Evolutionary conservation across 1,140 invertebrate genomes (phyloP), one percentile per base, ranked within the genome.

Genomic region (Elymnias hypermnestra): DNA sequence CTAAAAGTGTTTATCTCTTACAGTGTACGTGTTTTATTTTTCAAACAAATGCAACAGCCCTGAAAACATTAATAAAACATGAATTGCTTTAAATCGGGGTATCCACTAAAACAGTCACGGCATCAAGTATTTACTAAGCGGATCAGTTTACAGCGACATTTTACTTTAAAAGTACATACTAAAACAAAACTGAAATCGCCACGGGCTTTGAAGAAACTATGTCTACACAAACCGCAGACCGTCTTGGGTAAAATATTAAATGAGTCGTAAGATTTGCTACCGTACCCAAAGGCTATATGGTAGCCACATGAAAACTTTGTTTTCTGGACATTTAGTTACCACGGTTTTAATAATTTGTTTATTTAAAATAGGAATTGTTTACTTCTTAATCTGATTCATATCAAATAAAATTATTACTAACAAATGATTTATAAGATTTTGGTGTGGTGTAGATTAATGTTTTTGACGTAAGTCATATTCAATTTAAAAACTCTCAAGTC

Each of bases 231-330:
- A 70, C 72, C 73, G 60, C 70, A 81, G 71, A 72, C 67, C 47
- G 72, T 70, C 76, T 74, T 74, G 63, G 62, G 57, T 82, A 64
- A 82, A 77, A 78, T 82, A 81, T 51, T 76, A 75, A 74, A 69
- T 69, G 58, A 57, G 57, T 58, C 52, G 61, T 64, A 53, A 58
- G 63, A 72, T 75, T 71, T 71, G 63, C 57, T 58, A 10, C 13
- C 13, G 12, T 17, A 33, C 13, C 29, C 13, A 15, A 12, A 12
- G 13, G 6, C 6, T 4, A 3, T 15, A 33, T 3, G 29, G 13
- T 33, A 12, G 29, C 29, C 14, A 33, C 15, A 33, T 13, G 0
- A 33, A 10, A 12, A 3, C 10, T 12, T 10, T 2, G 6, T 4
- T 21, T 10, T 29, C 10, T n/a, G 10, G 26, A 12, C 6, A 29